phyloP scores from a whole-genome alignment of 2,113 vertebrate genomes.

The Otis tarda region DNA sequence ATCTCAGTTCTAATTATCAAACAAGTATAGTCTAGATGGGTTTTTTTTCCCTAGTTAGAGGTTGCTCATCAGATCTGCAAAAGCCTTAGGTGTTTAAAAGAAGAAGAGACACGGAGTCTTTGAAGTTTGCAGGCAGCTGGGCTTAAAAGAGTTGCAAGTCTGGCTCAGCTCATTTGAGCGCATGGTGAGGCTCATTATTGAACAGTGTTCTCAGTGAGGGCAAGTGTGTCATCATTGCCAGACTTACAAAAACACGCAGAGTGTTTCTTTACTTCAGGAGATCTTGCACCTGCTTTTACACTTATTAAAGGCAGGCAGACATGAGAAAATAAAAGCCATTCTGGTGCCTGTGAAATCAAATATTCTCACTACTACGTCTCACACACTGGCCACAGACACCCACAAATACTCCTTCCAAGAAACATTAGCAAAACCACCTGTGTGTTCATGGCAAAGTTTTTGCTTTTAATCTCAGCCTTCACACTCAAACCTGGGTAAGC shows the following conservation, averaged over 20 bases:
- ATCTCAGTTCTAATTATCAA: slow-evolving; percentile 3
- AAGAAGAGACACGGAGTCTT: neutral
- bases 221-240: slow-evolving; percentile 51
- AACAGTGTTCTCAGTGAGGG: slow-evolving; percentile 51
- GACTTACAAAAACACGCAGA: neutral
- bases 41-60: neutral
- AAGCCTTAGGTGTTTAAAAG: neutral
- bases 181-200: slow-evolving; percentile 28
- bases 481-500: accelerated
- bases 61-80: neutral
- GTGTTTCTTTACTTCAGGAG: neutral
- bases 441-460: accelerated
- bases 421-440: neutral
- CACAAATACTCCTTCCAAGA: neutral
- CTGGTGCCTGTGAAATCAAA: neutral
- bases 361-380: neutral
- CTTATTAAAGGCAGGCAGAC: neutral
- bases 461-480: neutral
- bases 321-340: neutral
- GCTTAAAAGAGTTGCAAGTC: neutral
- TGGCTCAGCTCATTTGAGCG: slow-evolving; percentile 31
- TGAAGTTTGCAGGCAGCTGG: slow-evolving; percentile 28
- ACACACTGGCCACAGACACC: neutral
- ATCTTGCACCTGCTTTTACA: neutral
- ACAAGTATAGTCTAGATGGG: neutral